Evolutionary conservation across 1,140 invertebrate species (phyloP), one percentile per base, ranked within the genome.

Genomic region (Magallana angulata): DNA sequence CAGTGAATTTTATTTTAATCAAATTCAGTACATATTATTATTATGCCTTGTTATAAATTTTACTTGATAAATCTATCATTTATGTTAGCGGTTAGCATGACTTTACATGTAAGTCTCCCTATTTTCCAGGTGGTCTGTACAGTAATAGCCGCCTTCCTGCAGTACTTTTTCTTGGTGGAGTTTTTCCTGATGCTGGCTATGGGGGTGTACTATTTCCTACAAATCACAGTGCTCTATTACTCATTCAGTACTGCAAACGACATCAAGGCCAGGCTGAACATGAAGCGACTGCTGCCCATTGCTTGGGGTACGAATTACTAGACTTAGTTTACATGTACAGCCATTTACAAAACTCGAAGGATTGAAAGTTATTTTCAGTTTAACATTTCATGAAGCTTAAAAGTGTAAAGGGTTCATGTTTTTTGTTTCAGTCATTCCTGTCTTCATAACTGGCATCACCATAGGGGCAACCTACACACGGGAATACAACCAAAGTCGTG

Each of bases 161-260:
- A 85, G 48, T 85, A 85, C 24, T 80, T 85, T 56, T 85, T 85
- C n/a, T 68, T 85, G 24, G 85, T 57, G 57, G 71, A 58, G 48
- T 85, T 85, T 58, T 85, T 68, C 48, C 85, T 85, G 56, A 85
- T 85, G 85, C 56, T 85, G 85, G 85, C 85, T 3, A 68, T 71
- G 56, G 85, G 85, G 1, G 57, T 80, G 14, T 36, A 76, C n/a
- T 76, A 76, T 80, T 58, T 85, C 24, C 64, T 85, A 68, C 58
- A 58, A 8, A 68, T 85, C 6, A 85, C 85, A 6, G n/a, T 85
- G 1, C 62, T 85, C 7, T 82, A 82, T 56, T 82, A 82, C 48
- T 82, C 48, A 16, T 58, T 82, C 18, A 57, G 57, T 30, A 57
- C 57, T n/a, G 81, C 81, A 1, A 82, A 82, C 14, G 81, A 82